Conservation (phyloP, 2,113 vertebrate genomes). For the Xenus cinereus region DNA sequence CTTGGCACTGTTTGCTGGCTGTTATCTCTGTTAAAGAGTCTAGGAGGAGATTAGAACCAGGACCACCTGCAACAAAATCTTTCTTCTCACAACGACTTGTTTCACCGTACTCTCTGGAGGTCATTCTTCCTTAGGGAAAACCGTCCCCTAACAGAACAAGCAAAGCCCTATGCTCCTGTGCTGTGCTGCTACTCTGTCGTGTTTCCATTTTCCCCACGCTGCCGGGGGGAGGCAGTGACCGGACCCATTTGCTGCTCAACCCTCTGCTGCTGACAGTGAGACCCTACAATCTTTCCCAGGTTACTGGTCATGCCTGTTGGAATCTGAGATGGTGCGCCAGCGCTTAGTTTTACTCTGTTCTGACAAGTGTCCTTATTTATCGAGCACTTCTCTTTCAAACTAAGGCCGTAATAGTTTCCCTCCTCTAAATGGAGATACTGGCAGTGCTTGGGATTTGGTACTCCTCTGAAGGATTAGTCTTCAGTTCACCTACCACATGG, state of each 20-base stretch:
- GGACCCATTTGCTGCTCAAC: background rate
- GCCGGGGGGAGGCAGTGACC: background rate
- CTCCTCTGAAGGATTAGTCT: background rate
- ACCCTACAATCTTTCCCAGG: background rate
- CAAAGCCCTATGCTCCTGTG: background rate
- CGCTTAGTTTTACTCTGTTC: background rate
- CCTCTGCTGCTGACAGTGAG: background rate
- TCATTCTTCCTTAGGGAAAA: background rate
- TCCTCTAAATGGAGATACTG: background rate
- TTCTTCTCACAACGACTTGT: background rate
- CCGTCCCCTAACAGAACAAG: background rate
- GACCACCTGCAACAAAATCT: background rate
- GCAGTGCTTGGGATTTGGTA: background rate
- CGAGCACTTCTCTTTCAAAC: background rate
- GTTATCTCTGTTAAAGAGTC: background rate
- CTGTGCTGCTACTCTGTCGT: fast-evolving
- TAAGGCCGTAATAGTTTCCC: background rate
- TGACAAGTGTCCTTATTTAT: background rate
- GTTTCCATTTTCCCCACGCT: background rate
- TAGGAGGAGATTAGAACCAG: background rate
- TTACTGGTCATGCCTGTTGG: background rate
- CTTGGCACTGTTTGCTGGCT: background rate
- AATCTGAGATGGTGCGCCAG: background rate
- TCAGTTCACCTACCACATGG: background rate
- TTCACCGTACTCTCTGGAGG: background rate